Evolutionary conservation across 2,888 invertebrate genomes (phyloP).

Genomic region (Chrysolina oricalcia): DNA sequence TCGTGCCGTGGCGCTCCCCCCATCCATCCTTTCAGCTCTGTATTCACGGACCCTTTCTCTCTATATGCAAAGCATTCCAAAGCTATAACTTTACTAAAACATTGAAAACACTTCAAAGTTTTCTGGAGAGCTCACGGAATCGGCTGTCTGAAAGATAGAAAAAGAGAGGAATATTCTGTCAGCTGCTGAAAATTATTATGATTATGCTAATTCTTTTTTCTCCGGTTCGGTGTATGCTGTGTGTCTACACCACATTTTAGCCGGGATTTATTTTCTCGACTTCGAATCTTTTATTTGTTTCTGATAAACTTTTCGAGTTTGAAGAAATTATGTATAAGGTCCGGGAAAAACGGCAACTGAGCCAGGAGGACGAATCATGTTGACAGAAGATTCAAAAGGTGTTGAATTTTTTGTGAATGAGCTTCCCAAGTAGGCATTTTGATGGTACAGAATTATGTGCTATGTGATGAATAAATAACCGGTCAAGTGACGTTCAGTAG

Average conservation of each 20-base stretch:
- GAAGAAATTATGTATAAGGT: neutral
- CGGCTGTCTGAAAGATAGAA: slow-evolving; percentile 59
- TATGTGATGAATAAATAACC: too few species aligned
- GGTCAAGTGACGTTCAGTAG: too few species aligned
- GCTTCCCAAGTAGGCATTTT: too few species aligned
- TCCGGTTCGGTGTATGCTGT: slow-evolving; percentile 54
- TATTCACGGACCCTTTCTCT: slow-evolving; percentile 60
- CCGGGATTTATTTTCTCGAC: slow-evolving; percentile 50
- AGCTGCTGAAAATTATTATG: slow-evolving; percentile 78
- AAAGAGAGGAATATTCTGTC: slow-evolving; percentile 76
- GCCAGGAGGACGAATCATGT: too few species aligned
- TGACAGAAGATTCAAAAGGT: too few species aligned
- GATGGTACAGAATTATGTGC: too few species aligned
- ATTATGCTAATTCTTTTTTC: slow-evolving; percentile 77
- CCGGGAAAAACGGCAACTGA: too few species aligned
- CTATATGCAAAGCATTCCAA: slow-evolving; percentile 72
- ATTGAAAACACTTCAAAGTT: slow-evolving; percentile 71
- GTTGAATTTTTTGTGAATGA: too few species aligned
- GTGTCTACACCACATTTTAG: slow-evolving; percentile 56
- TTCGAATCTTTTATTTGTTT: slow-evolving; percentile 34
- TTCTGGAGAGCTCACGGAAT: slow-evolving; percentile 65
- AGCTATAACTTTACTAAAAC: slow-evolving; percentile 71
- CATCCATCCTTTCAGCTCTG: slow-evolving; percentile 55
- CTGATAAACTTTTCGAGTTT: slow-evolving; percentile 22
- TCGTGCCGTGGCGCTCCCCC: slow-evolving; percentile 66